Percentiles rank a stretch among this genome's conserved stretches.
phyloP scores from a whole-genome alignment of 1,140 invertebrate genomes.

The Neuroterus valhalla region DNA sequence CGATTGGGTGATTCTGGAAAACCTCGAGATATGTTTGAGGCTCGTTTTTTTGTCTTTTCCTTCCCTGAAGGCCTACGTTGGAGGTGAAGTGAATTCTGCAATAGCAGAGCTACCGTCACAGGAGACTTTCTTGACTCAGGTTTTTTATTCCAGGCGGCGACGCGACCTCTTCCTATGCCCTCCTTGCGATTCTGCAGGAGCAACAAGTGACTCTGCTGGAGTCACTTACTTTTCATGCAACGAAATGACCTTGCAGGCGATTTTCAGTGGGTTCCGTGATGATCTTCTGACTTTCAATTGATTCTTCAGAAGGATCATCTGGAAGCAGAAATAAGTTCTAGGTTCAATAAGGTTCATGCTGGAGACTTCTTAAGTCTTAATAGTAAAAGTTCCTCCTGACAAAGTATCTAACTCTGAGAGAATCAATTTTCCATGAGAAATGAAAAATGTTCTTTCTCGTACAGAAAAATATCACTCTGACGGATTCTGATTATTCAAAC shows the following conservation, averaged over 20 bases:
- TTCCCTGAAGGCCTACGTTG: background rate
- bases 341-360: too few species aligned
- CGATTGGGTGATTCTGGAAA: background rate
- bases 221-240: constrained; percentile 5
- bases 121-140: constrained; percentile 19
- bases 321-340: background rate
- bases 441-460: too few species aligned
- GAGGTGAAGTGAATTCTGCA: background rate
- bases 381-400: too few species aligned
- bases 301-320: background rate
- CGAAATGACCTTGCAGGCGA: background rate
- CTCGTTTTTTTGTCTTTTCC: background rate
- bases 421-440: too few species aligned
- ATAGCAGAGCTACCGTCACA: background rate
- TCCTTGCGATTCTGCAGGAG: constrained; percentile 38
- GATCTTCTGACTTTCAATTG: background rate
- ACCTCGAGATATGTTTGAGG: background rate
- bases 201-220: constrained; percentile 42
- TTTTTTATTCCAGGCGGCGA: constrained; percentile 13
- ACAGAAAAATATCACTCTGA: too few species aligned
- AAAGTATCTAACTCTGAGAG: too few species aligned
- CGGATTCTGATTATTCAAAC: too few species aligned
- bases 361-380: too few species aligned
- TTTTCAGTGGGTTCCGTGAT: background rate
- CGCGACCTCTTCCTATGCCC: constrained; percentile 1